A percentile compares a stretch with the other conserved stretches of the same genome.
Conservation (phyloP, 2,797 vertebrate species). For the Darevskia nairensis region DNA sequence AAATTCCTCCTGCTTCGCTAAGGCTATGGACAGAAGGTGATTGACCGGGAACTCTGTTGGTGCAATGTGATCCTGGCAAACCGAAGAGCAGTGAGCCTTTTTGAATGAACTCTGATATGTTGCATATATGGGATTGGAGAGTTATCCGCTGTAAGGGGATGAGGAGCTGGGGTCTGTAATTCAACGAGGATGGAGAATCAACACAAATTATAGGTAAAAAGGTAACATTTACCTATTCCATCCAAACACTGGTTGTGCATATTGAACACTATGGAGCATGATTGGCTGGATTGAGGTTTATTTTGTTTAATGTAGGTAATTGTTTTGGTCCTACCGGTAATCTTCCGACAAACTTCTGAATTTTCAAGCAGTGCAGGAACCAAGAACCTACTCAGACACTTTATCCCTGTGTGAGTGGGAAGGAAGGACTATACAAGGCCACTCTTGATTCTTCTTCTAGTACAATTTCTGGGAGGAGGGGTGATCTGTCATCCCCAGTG, state of each 20-base stretch:
- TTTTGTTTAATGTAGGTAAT: not conserved
- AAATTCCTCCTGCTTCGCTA: not conserved
- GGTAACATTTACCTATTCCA: no score
- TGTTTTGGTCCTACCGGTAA: not conserved
- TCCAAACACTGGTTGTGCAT: no score
- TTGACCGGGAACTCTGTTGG: not conserved
- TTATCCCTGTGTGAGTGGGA: not conserved
- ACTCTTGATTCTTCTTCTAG: not conserved
- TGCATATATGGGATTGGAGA: no score
- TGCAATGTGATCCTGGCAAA: not conserved
- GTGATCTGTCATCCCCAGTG: not conserved
- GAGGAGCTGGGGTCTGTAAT: not conserved
- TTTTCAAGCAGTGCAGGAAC: not conserved
- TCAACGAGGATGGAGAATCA: no score
- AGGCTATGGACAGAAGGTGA: not conserved
- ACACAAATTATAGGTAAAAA: not conserved
- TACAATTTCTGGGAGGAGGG: not conserved
- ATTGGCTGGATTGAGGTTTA: not conserved
- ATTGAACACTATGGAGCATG: not conserved
- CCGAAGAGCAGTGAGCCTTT: not conserved
- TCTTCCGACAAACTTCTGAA: not conserved
- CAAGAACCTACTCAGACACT: not conserved
- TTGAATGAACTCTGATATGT: not conserved
- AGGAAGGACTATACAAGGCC: not conserved
- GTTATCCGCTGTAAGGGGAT: not conserved